These are phyloP conservation scores for Neofelis nebulosa DNA, from an alignment of 2,113 vertebrate genomes.

Conservation along the genomic window DNA sequence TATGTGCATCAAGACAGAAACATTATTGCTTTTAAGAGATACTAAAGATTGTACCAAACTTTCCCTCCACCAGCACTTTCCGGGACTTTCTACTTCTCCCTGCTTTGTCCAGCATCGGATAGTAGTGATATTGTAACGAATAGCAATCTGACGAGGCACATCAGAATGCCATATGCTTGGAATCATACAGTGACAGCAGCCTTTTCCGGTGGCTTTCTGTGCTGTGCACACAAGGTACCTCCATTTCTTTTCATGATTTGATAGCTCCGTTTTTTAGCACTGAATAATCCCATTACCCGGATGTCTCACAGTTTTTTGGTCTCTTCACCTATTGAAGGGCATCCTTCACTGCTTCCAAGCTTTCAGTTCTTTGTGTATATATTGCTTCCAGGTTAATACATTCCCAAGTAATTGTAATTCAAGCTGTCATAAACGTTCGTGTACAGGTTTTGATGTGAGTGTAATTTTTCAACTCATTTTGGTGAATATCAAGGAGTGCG, in stretches of 20 bases:
- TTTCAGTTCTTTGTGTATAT: not conserved
- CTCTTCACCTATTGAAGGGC: not conserved
- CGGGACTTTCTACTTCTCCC: not conserved
- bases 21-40: not conserved
- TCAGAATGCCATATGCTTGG: not conserved
- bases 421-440: not conserved
- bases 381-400: not conserved
- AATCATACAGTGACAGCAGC: not conserved
- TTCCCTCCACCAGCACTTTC: not conserved
- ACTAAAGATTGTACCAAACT: not conserved
- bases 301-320: not conserved
- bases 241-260: not conserved
- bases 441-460: not conserved
- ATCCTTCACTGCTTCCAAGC: not conserved
- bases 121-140: not conserved
- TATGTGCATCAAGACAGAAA: not conserved
- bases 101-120: not conserved
- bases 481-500: not conserved
- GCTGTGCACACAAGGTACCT: accelerated
- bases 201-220: not conserved
- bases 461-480: not conserved
- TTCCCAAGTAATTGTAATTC: not conserved
- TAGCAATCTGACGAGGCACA: not conserved
- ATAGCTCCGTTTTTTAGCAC: not conserved
- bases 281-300: not conserved